Percentiles rank a stretch among this genome's conserved stretches.
Evolutionary conservation across 2,797 vertebrate species (phyloP).

Genomic region (Tamandua tetradactyla): DNA sequence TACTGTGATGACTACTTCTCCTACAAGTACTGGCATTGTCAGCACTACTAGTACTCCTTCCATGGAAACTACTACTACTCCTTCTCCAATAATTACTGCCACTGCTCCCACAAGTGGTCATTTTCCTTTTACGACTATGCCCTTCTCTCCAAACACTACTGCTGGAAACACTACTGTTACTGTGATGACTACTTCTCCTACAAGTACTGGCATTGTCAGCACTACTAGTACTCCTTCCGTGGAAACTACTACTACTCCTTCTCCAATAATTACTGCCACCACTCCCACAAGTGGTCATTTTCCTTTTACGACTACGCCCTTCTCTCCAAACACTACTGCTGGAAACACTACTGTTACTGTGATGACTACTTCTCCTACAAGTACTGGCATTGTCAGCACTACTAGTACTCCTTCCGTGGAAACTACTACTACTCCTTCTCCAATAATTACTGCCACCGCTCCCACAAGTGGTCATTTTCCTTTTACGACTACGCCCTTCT

Average conservation of each 20-base stretch:
- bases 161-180: background rate
- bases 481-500: background rate
- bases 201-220: background rate
- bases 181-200: too few relatives aligned
- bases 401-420: background rate
- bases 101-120: too few relatives aligned
- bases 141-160: background rate
- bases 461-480: too few relatives aligned
- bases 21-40: background rate
- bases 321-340: background rate
- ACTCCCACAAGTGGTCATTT: too few relatives aligned
- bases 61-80: background rate
- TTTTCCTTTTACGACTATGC: too few relatives aligned
- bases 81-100: too few relatives aligned
- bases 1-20: too few relatives aligned
- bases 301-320: too few relatives aligned
- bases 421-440: background rate
- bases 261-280: too few relatives aligned
- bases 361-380: too few relatives aligned
- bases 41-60: background rate
- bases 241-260: background rate
- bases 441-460: fast-evolving
- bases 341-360: background rate
- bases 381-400: too few relatives aligned
- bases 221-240: background rate